phyloP scores from a whole-genome alignment of 2,113 vertebrate species.

The Cyanocitta stelleri region DNA sequence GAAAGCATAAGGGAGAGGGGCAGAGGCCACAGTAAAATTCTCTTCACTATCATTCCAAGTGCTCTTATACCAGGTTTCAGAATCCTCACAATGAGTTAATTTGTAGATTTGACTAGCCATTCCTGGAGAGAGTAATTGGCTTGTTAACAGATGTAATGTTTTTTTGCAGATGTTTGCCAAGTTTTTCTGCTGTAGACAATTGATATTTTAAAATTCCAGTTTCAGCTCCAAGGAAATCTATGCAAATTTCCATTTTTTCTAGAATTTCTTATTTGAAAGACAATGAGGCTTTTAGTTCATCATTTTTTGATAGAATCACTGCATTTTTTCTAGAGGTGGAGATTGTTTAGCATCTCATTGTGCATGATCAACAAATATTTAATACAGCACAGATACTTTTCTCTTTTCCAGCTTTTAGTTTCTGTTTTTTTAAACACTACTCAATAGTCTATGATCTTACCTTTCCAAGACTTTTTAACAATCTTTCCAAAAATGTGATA shows the following conservation, averaged over 20 bases:
- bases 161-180: not conserved
- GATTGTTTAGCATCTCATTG: not conserved
- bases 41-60: not conserved
- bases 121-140: not conserved
- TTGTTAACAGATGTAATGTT: not conserved
- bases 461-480: not conserved
- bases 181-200: not conserved
- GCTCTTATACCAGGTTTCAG: not conserved
- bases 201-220: not conserved
- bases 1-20: not conserved
- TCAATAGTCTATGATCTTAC: not conserved
- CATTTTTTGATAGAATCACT: fast-evolving
- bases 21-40: not conserved
- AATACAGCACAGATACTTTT: not conserved
- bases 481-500: not conserved
- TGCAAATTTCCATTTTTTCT: not conserved
- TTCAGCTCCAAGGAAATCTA: not conserved
- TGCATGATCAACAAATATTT: not conserved
- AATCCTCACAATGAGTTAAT: not conserved
- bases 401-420: not conserved
- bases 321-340: not conserved
- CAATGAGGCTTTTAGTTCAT: not conserved
- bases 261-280: not conserved
- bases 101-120: not conserved
- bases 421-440: not conserved